phyloP scores from a whole-genome alignment of 2,888 invertebrate genomes.

The Drosophila testacea region DNA sequence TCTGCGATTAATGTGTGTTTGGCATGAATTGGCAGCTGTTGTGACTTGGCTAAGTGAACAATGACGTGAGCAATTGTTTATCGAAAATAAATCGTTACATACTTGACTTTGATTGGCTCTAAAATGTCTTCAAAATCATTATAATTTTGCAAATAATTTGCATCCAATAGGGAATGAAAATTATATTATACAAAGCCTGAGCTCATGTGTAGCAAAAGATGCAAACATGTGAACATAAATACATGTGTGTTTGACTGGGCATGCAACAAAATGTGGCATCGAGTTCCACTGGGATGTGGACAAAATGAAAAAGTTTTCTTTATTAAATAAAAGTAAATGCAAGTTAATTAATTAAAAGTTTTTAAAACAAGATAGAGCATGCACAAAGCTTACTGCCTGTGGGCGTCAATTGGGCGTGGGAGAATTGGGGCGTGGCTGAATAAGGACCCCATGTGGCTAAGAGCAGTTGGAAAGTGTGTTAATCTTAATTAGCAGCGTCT shows the following conservation, averaged over 20 bases:
- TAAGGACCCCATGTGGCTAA: constrained; percentile 27
- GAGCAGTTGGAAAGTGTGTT: constrained; percentile 49
- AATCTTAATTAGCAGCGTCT: constrained; percentile 61
- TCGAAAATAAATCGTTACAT: constrained; percentile 1
- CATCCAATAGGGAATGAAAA: neutral
- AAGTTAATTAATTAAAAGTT: constrained; percentile 79
- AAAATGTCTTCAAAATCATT: neutral
- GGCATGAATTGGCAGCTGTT: constrained; percentile 30
- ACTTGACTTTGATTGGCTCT: constrained; percentile 3
- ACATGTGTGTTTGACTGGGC: neutral
- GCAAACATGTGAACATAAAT: neutral
- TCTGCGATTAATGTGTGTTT: constrained; percentile 18
- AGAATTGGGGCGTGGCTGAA: constrained; percentile 7
- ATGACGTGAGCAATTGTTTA: constrained; percentile 32
- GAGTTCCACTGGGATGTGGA: constrained; percentile 7
- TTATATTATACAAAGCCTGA: constrained; percentile 16
- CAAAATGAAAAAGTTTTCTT: constrained; percentile 67
- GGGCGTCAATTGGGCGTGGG: constrained; percentile 11
- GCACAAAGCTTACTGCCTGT: constrained; percentile 41
- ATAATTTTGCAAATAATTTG: neutral
- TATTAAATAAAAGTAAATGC: constrained; percentile 73
- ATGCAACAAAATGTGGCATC: constrained; percentile 3
- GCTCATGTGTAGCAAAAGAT: constrained; percentile 16
- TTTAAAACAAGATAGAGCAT: constrained; percentile 68
- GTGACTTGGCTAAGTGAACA: constrained; percentile 21